Evolutionary conservation across 2,113 vertebrate species (phyloP).

Genomic region (Merops nubicus): DNA sequence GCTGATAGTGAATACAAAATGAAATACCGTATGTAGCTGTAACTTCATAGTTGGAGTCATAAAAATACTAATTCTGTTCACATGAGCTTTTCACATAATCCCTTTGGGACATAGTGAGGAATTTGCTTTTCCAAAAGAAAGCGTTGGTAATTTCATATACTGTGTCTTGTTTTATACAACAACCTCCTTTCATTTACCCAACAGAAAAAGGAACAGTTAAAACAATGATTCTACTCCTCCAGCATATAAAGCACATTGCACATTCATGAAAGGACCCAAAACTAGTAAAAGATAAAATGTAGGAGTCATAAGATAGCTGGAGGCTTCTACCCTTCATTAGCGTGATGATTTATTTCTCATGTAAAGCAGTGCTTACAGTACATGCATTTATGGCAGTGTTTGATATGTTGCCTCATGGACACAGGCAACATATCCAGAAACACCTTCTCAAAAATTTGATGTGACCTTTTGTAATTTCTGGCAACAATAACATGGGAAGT

Average conservation of each 20-base stretch:
- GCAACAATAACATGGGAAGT: neutral
- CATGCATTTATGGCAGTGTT: neutral
- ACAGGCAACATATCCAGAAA: neutral
- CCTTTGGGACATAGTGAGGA: neutral
- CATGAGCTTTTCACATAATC: neutral
- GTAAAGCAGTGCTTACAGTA: neutral
- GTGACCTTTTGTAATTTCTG: neutral
- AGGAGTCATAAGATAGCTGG: neutral
- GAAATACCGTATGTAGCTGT: neutral
- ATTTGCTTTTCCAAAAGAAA: neutral
- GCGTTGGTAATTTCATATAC: neutral
- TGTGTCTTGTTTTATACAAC: neutral
- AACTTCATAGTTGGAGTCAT: neutral
- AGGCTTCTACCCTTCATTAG: neutral
- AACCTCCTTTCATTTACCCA: neutral
- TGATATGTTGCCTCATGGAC: neutral
- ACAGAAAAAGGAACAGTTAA: neutral
- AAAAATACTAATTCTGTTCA: conserved; percentile 4
- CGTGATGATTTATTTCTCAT: neutral
- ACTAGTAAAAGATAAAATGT: neutral
- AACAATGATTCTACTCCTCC: neutral
- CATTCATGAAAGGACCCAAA: neutral
- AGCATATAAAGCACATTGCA: neutral
- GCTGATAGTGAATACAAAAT: conserved; percentile 31
- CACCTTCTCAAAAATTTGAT: neutral